Evolutionary conservation across 1,140 invertebrate genomes (phyloP).

Genomic region (Drosophila sucinea): DNA sequence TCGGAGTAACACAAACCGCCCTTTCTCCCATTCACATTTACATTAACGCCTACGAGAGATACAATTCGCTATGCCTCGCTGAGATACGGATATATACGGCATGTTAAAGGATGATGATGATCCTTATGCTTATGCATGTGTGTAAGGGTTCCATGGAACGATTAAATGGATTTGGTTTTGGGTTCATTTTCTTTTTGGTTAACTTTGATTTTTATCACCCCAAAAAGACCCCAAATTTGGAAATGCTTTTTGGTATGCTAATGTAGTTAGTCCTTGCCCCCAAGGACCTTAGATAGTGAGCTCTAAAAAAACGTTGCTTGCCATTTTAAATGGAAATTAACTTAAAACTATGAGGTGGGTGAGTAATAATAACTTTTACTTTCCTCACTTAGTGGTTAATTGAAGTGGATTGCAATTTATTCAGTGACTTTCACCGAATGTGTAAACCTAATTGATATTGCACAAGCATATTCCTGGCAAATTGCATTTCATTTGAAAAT

Average conservation of each 20-base stretch:
- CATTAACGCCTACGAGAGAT: constrained; percentile 64
- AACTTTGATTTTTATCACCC: constrained; percentile 36
- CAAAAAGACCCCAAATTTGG: background rate
- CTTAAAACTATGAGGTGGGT: background rate
- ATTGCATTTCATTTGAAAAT: constrained; percentile 71
- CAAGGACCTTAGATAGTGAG: background rate
- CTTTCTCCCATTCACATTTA: constrained; percentile 27
- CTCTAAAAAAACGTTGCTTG: background rate
- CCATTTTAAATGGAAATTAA: background rate
- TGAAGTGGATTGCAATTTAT: constrained; percentile 16
- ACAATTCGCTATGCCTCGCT: constrained; percentile 30
- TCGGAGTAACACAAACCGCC: background rate
- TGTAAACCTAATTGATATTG: constrained; percentile 1
- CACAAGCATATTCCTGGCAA: constrained; percentile 47
- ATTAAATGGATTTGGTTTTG: constrained; percentile 71
- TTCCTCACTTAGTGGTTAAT: constrained; percentile 8
- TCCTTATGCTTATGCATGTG: constrained; percentile 18
- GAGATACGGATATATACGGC: constrained; percentile 13
- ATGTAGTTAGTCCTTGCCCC: constrained; percentile 36
- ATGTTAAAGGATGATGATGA: constrained; percentile 14
- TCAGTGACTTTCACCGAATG: constrained; percentile 1
- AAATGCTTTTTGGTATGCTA: constrained; percentile 30
- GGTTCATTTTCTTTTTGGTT: constrained; percentile 24
- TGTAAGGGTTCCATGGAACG: constrained; percentile 39
- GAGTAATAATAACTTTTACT: constrained; percentile 2